Base-by-base conservation (phyloP, 2,888 invertebrate genomes). In the Homarus gammarus region DNA sequence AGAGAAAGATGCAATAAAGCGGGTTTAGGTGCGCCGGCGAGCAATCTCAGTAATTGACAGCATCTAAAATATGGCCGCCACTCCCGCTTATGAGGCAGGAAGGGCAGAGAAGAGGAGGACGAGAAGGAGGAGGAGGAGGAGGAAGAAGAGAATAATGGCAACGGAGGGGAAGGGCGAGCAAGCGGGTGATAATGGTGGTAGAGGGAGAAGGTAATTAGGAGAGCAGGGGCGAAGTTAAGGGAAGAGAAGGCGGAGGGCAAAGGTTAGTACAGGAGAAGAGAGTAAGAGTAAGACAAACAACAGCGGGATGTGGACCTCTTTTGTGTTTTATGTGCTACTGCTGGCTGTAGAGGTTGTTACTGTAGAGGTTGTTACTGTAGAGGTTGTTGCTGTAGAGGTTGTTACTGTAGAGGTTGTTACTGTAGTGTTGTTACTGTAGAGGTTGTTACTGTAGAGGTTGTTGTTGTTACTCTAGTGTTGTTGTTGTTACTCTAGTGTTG, bases 11-110 rank as follows among this genome's bases (percentile, higher is more conserved):
- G 89, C 89, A 84, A 84, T 89, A 89, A 89, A 84, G 84, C 89
- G 84, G 84, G 72, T 77, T 78, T 84, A 70, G 84, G 89, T 89
- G 72, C 84, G 79, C 89, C 73, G 75, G 84, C 73, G 79, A 89
- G 89, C 91, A 91, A 91, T 91, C 91, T 91, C 86, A 68, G 91
- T 91, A 91, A 91, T 91, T 91, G 91, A 91, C 91, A 91, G 91
- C 89, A 81, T 75, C 89, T 91, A 91, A 91, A 91, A 91, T 91
- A 91, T 91, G 85, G 91, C 89, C 81, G 85, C 89, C 84, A 84
- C 89, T 78, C 84, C 51, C 84, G 77, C 84, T 79, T 84, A 89
- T 84, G 84, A 84, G 84, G 81, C 84, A 79, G 84, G 84, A 79
- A 84, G 72, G 89, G 78, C 77, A 84, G 81, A 70, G 78, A 68